Percentiles rank a stretch among this genome's conserved stretches.
phyloP scores from a whole-genome alignment of 1,140 invertebrate species.

The Danaus melanippus region DNA sequence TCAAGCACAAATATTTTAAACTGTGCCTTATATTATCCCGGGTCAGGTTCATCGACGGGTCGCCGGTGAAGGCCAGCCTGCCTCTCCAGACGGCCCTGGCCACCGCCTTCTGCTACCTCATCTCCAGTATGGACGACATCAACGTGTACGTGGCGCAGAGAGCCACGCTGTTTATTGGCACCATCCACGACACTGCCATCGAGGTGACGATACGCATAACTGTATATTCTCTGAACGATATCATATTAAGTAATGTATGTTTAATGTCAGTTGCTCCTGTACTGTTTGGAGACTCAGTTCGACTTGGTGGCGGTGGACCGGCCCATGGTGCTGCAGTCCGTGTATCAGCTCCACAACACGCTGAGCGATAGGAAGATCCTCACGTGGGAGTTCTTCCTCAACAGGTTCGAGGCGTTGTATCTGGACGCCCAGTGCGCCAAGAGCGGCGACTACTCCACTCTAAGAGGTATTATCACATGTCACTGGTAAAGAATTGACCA shows the following conservation, averaged over 20 bases:
- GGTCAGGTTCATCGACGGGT: conserved; percentile 88
- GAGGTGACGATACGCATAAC: conserved; percentile 63
- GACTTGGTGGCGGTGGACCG: conserved; percentile 96
- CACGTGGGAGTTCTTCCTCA: conserved; percentile 98
- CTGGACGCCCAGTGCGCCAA: conserved; percentile 95
- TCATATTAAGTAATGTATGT: too few species aligned
- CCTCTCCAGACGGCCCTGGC: conserved; percentile 94
- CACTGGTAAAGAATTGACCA: too few species aligned
- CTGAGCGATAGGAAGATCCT: conserved; percentile 92
- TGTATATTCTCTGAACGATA: background rate
- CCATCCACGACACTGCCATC: conserved; percentile 90
- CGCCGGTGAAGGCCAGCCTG: conserved; percentile 86
- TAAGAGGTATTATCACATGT: conserved; percentile 77
- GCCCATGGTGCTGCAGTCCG: conserved; percentile 96
- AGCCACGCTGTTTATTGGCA: conserved; percentile 93
- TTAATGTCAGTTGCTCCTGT: conserved; percentile 79
- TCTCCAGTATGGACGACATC: conserved; percentile 96
- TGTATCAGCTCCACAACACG: conserved; percentile 95
- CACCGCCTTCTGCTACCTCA: conserved; percentile 96
- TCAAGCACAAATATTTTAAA: background rate
- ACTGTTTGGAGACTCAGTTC: conserved; percentile 93
- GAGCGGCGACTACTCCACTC: conserved; percentile 83
- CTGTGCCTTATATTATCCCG: background rate
- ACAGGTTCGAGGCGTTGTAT: conserved; percentile 96
- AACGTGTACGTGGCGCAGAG: conserved; percentile 96